phyloP scores from a whole-genome alignment of 2,888 invertebrate species.

The Watsonalla cultraria region DNA sequence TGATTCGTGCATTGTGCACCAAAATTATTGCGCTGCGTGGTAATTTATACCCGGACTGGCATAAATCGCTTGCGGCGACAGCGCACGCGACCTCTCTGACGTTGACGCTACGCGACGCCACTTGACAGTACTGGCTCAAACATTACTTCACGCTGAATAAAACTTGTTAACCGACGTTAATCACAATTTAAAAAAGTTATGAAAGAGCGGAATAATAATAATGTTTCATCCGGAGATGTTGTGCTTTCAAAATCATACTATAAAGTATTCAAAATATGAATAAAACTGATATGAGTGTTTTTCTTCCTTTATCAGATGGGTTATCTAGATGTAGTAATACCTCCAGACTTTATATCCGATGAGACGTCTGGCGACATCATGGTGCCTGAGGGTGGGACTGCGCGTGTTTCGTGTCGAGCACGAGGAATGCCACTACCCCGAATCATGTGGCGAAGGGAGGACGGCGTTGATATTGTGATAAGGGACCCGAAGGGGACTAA shows the following conservation, averaged over 20 bases:
- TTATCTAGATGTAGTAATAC: slow-evolving; percentile 90
- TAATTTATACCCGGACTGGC: slow-evolving; percentile 72
- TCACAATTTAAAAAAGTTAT: too few relatives aligned
- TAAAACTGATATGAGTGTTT: too few relatives aligned
- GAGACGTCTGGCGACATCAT: slow-evolving; percentile 94
- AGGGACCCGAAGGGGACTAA: slow-evolving; percentile 83
- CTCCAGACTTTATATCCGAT: slow-evolving; percentile 93
- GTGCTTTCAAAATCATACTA: background rate
- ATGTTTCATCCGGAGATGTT: background rate
- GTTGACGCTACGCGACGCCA: slow-evolving; percentile 65
- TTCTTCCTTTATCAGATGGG: slow-evolving; percentile 82
- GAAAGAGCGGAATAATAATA: too few relatives aligned
- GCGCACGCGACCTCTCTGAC: slow-evolving; percentile 57
- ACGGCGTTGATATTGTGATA: slow-evolving; percentile 87
- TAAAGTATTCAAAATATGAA: too few relatives aligned
- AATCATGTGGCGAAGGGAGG: slow-evolving; percentile 91
- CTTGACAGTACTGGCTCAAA: slow-evolving; percentile 43
- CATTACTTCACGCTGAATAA: background rate
- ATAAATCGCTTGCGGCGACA: slow-evolving; percentile 71
- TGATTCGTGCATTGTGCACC: slow-evolving; percentile 75
- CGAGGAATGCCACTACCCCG: slow-evolving; percentile 88
- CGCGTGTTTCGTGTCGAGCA: slow-evolving; percentile 83
- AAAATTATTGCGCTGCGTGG: slow-evolving; percentile 72
- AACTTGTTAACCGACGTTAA: too few relatives aligned
- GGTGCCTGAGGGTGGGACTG: slow-evolving; percentile 90